Percentiles rank a stretch among this genome's conserved stretches.
Evolutionary conservation across 2,113 vertebrate genomes (phyloP).

Genomic region (Microtus montanus): DNA sequence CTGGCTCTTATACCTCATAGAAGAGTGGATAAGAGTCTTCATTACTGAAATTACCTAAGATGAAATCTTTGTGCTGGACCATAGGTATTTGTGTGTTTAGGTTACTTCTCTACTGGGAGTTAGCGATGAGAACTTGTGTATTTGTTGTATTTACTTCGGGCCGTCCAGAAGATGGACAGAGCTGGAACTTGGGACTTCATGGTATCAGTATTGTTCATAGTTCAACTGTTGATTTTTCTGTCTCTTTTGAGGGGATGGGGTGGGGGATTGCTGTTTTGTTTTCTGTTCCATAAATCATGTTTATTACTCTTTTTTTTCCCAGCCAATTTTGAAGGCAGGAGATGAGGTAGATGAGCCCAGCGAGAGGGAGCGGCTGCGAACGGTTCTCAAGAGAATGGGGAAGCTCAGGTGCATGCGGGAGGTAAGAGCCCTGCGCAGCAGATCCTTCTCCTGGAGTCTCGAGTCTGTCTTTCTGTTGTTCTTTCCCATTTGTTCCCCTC

Average conservation of each 20-base stretch:
- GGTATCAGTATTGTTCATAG: constrained; percentile 4
- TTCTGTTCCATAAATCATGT: not conserved
- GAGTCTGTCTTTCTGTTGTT: not conserved
- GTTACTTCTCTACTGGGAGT: not conserved
- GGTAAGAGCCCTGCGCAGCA: constrained; percentile 82
- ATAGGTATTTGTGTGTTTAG: constrained; percentile 35
- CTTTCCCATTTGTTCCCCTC: not conserved
- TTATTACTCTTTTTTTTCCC: constrained; percentile 46
- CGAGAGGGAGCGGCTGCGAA: constrained; percentile 92
- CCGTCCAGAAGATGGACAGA: constrained; percentile 33
- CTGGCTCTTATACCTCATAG: not conserved
- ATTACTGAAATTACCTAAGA: not conserved
- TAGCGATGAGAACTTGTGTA: not conserved
- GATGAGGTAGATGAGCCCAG: constrained; percentile 89
- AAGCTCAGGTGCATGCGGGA: constrained; percentile 93
- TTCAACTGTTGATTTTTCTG: constrained; percentile 8
- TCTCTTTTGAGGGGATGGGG: not conserved
- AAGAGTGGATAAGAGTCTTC: not conserved
- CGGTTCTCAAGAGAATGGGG: constrained; percentile 93
- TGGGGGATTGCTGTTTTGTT: not conserved
- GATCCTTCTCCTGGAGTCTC: not conserved
- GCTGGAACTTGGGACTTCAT: not conserved
- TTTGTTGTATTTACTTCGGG: not conserved
- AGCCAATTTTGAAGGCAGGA: constrained; percentile 90
- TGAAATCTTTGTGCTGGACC: not conserved